Evolutionary conservation across 2,888 invertebrate genomes (phyloP).

Genomic region (Nephrotoma flavescens): DNA sequence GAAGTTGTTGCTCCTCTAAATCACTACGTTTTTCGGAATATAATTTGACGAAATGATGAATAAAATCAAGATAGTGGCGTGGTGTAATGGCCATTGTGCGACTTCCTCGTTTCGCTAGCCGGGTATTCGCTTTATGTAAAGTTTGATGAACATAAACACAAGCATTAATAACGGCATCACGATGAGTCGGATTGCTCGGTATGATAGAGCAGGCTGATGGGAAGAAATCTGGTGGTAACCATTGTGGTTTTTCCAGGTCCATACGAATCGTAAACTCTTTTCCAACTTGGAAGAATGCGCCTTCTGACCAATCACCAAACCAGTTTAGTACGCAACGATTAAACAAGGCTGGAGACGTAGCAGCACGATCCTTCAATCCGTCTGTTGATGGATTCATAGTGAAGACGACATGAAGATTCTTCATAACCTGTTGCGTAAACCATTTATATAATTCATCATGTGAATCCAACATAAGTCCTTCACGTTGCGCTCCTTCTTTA

Average conservation of each 20-base stretch:
- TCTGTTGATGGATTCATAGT: slow-evolving; percentile 99
- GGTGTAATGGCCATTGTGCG: slow-evolving; percentile 97
- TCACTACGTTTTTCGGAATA: slow-evolving; percentile 97
- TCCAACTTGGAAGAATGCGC: slow-evolving; percentile 87
- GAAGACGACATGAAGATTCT: slow-evolving; percentile 97
- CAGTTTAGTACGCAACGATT: slow-evolving; percentile 98
- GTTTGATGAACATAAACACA: slow-evolving; percentile 98
- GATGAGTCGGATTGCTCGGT: slow-evolving; percentile 60
- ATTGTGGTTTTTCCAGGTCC: slow-evolving; percentile 78
- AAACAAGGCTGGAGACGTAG: slow-evolving; percentile 97
- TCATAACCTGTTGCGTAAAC: slow-evolving; percentile 99
- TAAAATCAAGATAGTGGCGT: slow-evolving; percentile 95
- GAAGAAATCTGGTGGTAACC: slow-evolving; percentile 81
- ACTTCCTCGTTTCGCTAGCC: slow-evolving; percentile 81
- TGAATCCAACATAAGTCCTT: slow-evolving; percentile 96
- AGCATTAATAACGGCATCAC: slow-evolving; percentile 96
- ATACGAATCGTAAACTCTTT: slow-evolving; percentile 92
- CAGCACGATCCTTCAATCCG: slow-evolving; percentile 94
- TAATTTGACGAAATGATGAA: slow-evolving; percentile 95
- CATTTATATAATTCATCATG: slow-evolving; percentile 98
- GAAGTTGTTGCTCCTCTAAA: slow-evolving; percentile 95
- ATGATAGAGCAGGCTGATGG: slow-evolving; percentile 72
- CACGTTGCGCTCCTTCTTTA: slow-evolving; percentile 95
- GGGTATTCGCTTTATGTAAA: slow-evolving; percentile 83
- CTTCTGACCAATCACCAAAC: slow-evolving; percentile 99